Base-by-base conservation (phyloP, 2,888 invertebrate genomes). In the Bedellia somnulentella region DNA sequence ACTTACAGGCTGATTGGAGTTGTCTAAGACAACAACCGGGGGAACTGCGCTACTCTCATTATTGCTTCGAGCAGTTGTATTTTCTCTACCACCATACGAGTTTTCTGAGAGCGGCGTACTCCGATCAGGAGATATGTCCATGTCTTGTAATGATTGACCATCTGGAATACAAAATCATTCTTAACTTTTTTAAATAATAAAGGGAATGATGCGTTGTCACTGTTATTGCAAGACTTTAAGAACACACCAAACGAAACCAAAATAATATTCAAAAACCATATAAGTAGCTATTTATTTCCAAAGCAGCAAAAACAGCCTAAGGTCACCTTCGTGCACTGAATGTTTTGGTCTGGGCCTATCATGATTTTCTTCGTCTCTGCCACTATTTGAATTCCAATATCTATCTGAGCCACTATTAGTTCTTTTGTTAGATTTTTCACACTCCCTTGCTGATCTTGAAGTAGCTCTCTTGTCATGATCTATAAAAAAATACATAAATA, bases 121-220 rank as follows among this genome's bases (percentile, higher is more conserved):
- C 52, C 90, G 85, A 44, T 89, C 90, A 10, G 93, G 93, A 35
- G 93, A 94, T 52, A 94, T 93, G 53, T 95, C 94, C 93, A 94
- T 93, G 52, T 94, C 94, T 63, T 93, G 89, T 40, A 80, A 63
- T 48, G 76, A 75, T 37, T 80, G 80, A 31, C 67, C 73, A 53
- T 73, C 71, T 71, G 41, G 15, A 18, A 27, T 23, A 38, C 12
- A 15, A 26, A 30, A n/a, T n/a, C n/a, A n/a, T n/a, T n/a, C n/a
- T n/a, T n/a, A n/a, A n/a, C n/a, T n/a, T n/a, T n/a, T n/a, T n/a
- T n/a, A n/a, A n/a, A n/a, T n/a, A n/a, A n/a, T n/a, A n/a, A n/a
- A n/a, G n/a, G n/a, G n/a, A n/a, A n/a, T n/a, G n/a, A n/a, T n/a
- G n/a, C n/a, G n/a, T n/a, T n/a, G n/a, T n/a, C n/a, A n/a, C n/a